Base-by-base conservation (phyloP, 2,797 vertebrate species). In the Leontocebus nigricollis region DNA sequence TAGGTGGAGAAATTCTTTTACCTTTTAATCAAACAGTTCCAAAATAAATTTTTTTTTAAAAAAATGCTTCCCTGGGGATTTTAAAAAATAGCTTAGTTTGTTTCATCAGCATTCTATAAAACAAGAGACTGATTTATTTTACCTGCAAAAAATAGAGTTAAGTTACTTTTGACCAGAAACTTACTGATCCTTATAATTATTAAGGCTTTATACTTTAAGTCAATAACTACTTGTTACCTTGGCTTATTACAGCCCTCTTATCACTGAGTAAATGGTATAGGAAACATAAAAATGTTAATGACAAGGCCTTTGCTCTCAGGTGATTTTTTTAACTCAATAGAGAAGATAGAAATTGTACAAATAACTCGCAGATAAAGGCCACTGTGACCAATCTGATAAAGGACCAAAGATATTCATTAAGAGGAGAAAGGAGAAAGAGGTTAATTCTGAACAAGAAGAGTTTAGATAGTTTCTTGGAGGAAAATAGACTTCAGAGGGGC, bases 171-270 rank as follows among this genome's bases (percentile, higher is more conserved):
- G 26, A 24, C 44, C 30, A 59, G 22, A 7, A 70, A 80, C 30
- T 57, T 94, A 61, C 13, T 93, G 33, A 80, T 61, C 26, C 26
- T 33, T 92, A 67, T 81, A 85, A 80, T 79, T 90, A 86, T 72
- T 30, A 72, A 94, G 36, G 82, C 19, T 81, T 94, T 96, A 75
- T 64, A 94, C 55, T 95, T 96, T 52, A 90, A 77, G 46, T 64
- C 52, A 81, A 70, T 67, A 91, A 12, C 89, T 61, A 64, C 39
- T 73, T 82, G 39, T 55, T 90, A 70, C 39, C 79, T 72, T 81
- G 22, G 19, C 27, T 93, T 94, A 50, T 77, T 79, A 50, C 19
- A 75, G 14, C 15, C 48, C n/a, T 80, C n/a, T 55, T 50, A 57
- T 76, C 33, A 81, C 30, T 20, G 11, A 91, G 36, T 44, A 50